Percentiles rank a stretch among this genome's conserved stretches.
These are phyloP conservation scores for Danionella dracula DNA, from an alignment of 2,797 vertebrate species.

Conservation along the genomic window DNA sequence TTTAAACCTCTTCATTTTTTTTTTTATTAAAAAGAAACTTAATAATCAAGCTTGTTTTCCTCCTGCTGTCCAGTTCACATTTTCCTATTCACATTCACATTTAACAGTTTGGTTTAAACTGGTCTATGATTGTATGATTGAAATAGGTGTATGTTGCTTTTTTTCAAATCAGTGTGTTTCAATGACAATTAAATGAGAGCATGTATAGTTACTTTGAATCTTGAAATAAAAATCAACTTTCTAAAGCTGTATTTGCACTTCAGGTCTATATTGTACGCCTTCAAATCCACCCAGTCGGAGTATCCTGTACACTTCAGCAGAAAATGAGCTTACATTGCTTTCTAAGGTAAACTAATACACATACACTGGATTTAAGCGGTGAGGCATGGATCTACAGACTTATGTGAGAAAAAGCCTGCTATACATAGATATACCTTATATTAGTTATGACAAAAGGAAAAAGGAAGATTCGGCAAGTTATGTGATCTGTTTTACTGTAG, in stretches of 20 bases:
- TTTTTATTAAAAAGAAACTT: too few relatives aligned
- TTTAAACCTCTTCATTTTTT: too few relatives aligned
- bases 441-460: slow-evolving; percentile 9
- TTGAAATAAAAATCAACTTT: neutral
- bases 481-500: slow-evolving; percentile 1
- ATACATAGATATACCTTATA: too few relatives aligned
- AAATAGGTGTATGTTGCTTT: too few relatives aligned
- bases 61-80: too few relatives aligned
- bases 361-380: slow-evolving; percentile 29
- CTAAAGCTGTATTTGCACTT: slow-evolving; percentile 4
- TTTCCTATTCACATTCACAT: too few relatives aligned
- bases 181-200: neutral
- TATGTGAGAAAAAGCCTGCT: slow-evolving; percentile 22
- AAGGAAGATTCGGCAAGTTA: neutral
- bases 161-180: neutral
- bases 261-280: slow-evolving; percentile 20
- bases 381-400: slow-evolving; percentile 28
- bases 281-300: slow-evolving; percentile 33
- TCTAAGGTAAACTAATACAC: slow-evolving; percentile 9
- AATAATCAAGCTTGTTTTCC: too few relatives aligned
- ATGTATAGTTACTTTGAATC: neutral
- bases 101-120: too few relatives aligned
- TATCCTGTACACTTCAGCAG: slow-evolving; percentile 29
- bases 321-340: slow-evolving; percentile 42
- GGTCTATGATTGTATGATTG: too few relatives aligned